Base-by-base conservation (phyloP, 2,888 invertebrate species). In the Scelioninae gen. 1 region DNA sequence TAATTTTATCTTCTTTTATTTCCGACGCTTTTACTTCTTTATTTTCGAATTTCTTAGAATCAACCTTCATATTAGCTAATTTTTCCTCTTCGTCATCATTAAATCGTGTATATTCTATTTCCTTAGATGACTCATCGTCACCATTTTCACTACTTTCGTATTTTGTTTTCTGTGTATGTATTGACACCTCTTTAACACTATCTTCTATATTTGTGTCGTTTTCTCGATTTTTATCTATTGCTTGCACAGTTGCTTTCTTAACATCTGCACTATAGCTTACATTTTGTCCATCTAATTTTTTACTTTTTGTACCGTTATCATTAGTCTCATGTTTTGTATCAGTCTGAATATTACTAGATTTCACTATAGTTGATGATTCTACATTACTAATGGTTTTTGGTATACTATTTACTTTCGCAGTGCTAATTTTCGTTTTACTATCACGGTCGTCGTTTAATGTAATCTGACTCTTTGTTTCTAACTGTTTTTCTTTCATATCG, bases 71-170 rank as follows among this genome's bases (percentile, higher is more conserved):
- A 5, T 34, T 49, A 49, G 1, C 16, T 8, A 11, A n/a, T 13
- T 38, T 40, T 31, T 66, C 66, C 10, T 53, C 43, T 5, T 81
- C 66, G 34, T 45, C 69, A 40, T 83, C 75, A 2, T 49, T 23
- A 10, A 82, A 38, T 63, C 29, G 69, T 8, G 53, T 58, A 43
- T 84, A 82, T 7, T 71, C 40, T 53, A 79, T 63, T 49, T 74
- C 69, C 31, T 55, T 69, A 23, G 71, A 77, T 15, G 74, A 81
- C 8, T 77, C 66, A 16, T 45, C 60, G 10, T 71, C 72, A 11
- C 43, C 79, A 58, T 43, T 68, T 23, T 60, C 65, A 13, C 56
- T 49, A 51, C 47, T 71, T 43, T 74, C 66, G 40, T 60, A 16
- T 15, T 60, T 31, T 5, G 6, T 8, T 43, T 43, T 49, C 40